Conservation (phyloP, 2,113 vertebrate genomes). For the Notothenia coriiceps region DNA sequence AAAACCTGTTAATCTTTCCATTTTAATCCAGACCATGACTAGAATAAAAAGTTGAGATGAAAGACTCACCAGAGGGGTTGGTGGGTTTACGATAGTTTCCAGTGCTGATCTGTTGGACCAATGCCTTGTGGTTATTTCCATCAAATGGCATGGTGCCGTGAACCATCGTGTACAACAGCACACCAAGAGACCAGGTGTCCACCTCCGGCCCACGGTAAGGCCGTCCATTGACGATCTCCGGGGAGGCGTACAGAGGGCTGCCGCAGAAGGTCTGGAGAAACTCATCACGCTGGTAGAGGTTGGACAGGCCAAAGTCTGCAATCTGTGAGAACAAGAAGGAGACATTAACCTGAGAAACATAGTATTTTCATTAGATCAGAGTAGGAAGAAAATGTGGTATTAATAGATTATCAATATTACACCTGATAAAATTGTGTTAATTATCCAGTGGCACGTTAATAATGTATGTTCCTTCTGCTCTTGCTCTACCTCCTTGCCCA, state of each 20-base stretch:
- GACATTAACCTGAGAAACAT: not conserved
- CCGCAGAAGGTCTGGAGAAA: conserved; percentile 95
- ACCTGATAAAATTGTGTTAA: too few species aligned
- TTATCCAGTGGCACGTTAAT: too few species aligned
- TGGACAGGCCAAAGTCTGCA: conserved; percentile 96
- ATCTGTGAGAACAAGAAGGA: conserved; percentile 83
- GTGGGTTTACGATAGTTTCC: conserved; percentile 92
- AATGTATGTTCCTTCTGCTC: too few species aligned
- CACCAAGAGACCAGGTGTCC: conserved; percentile 97
- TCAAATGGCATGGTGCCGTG: conserved; percentile 97
- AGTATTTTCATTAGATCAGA: not conserved
- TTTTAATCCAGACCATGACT: not conserved
- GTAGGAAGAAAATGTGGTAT: too few species aligned
- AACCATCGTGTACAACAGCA: conserved; percentile 94
- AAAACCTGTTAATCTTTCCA: not conserved
- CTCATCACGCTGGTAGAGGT: conserved; percentile 90
- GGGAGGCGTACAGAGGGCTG: conserved; percentile 95
- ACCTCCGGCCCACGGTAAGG: conserved; percentile 94
- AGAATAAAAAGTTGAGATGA: not conserved
- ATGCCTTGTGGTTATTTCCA: conserved; percentile 89
- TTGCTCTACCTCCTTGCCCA: too few species aligned
- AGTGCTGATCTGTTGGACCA: conserved; percentile 93
- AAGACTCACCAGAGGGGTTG: conserved; percentile 88
- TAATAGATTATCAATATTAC: too few species aligned
- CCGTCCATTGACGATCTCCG: conserved; percentile 95